Percentiles rank a stretch among this genome's conserved stretches.
phyloP scores from a whole-genome alignment of 2,888 invertebrate species.

The Pseudolycoriella hygida region DNA sequence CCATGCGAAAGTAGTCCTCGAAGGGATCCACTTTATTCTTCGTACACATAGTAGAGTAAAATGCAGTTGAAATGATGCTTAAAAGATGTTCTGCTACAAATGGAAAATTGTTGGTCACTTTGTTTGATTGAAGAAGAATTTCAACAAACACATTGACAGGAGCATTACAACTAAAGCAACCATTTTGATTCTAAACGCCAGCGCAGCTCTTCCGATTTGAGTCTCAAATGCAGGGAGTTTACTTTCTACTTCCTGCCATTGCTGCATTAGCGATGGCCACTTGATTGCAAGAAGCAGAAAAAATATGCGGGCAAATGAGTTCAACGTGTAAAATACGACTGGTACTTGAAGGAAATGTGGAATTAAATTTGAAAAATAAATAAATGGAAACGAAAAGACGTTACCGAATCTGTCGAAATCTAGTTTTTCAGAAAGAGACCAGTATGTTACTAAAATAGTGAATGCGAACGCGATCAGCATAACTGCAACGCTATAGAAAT shows the following conservation, averaged over 20 bases:
- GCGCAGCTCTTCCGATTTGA: constrained; percentile 19
- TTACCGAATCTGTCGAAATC: constrained; percentile 22
- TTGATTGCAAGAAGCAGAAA: constrained; percentile 32
- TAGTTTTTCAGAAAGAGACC: constrained; percentile 16
- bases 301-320: constrained; percentile 15
- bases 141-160: constrained; percentile 27
- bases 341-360: constrained; percentile 16
- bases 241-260: constrained; percentile 32
- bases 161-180: constrained; percentile 30
- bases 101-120: neutral
- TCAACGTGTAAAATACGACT: constrained; percentile 21
- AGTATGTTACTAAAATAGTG: constrained; percentile 15
- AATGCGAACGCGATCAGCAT: constrained; percentile 14
- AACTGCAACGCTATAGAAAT: constrained; percentile 17
- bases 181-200: constrained; percentile 28
- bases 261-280: constrained; percentile 33
- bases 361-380: neutral
- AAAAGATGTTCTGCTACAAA: constrained; percentile 22
- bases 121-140: neutral
- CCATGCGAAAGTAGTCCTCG: constrained; percentile 18
- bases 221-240: constrained; percentile 22
- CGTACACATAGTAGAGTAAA: constrained; percentile 20
- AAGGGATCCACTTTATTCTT: constrained; percentile 18
- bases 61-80: constrained; percentile 15
- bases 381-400: too few relatives aligned